Base-by-base conservation (phyloP, 2,888 invertebrate species). In the Watsonalla binaria region DNA sequence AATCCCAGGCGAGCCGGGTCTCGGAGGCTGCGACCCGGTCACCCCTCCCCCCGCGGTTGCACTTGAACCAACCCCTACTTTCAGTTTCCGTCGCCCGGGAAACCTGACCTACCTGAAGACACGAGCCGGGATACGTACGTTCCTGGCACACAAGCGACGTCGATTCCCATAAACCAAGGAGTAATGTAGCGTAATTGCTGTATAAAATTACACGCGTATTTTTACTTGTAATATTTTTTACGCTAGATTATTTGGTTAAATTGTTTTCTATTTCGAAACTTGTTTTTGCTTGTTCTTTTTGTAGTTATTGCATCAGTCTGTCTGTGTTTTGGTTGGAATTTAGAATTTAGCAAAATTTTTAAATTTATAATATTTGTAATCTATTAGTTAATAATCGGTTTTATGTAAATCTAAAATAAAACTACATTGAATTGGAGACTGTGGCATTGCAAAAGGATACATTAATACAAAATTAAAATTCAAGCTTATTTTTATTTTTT, bases 11-110 rank as follows among this genome's bases (percentile, higher is more conserved):
- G 66, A 62, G 66, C 65, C 66, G 63, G 67, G 70, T 68, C 71
- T 70, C 63, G 42, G 42, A 42, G 63, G 69, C 59, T 56, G 70
- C 72, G 78, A 74, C 80, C 81, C 70, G 81, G 82, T 82, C 79
- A 78, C 70, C 68, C 59, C 61, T 63, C 63, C 61, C 62, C 62
- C 66, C 62, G 55, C 52, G 59, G 56, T 58, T 83, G 86, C 82
- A 77, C 84, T 86, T 84, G 86, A 86, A 86, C 84, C 78, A 80
- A 79, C 69, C 72, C 72, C 72, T 72, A 84, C 84, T 85, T 82
- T 85, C 84, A 59, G 74, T 85, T 86, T 85, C 83, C 70, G 68
- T 68, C 69, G 70, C 70, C 75, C 78, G 78, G 78, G 78, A 78
- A 62, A 56, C 80, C 77, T 83, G 84, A 84, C 84, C 83, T 84